Evolutionary conservation across 1,140 invertebrate genomes (phyloP).

Genomic region (Drosophila kikkawai): DNA sequence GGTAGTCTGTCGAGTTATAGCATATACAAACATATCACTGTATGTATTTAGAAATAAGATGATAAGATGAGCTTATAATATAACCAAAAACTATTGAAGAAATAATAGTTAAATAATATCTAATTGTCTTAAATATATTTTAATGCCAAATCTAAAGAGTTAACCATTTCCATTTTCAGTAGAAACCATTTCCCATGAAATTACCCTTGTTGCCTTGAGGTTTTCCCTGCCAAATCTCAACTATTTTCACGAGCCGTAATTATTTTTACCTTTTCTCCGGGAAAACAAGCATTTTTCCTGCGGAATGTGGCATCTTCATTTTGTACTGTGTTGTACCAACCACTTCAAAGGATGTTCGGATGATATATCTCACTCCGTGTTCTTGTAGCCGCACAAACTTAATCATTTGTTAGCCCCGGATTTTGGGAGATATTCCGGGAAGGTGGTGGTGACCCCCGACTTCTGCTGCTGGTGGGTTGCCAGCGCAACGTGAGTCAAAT

Average conservation of each 20-base stretch:
- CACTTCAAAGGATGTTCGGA: conserved; percentile 36
- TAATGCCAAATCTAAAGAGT: neutral
- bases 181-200: neutral
- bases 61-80: neutral
- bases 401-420: conserved; percentile 46
- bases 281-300: neutral
- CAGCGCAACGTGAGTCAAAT: conserved; percentile 62
- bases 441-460: conserved; percentile 16
- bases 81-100: too few relatives aligned
- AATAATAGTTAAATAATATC: neutral
- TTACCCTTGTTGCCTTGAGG: neutral
- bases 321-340: neutral
- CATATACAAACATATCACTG: neutral
- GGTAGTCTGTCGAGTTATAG: neutral
- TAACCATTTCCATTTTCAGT: too few relatives aligned
- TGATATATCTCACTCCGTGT: conserved; percentile 13
- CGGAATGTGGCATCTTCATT: conserved; percentile 42
- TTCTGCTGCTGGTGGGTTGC: conserved; percentile 6
- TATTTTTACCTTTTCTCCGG: neutral
- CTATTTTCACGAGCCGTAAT: conserved; percentile 18
- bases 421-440: conserved; percentile 22
- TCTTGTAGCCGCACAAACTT: conserved; percentile 34
- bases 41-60: neutral
- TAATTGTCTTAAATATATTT: neutral
- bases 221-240: conserved; percentile 16